A percentile compares a stretch with the other conserved stretches of the same genome.
phyloP scores from a whole-genome alignment of 1,140 invertebrate species.

The Neodiprion lecontei region DNA sequence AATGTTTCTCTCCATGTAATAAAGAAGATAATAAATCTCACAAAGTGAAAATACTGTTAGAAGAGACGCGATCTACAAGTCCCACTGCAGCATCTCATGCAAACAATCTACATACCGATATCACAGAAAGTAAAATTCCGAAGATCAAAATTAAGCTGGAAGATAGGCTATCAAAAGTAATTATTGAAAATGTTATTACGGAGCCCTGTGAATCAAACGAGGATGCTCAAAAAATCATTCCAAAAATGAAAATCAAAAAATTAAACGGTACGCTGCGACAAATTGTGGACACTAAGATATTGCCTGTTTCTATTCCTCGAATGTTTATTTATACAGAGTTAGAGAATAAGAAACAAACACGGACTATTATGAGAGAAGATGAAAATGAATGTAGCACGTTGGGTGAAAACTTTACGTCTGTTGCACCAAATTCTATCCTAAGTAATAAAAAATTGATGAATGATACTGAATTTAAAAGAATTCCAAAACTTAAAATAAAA shows the following conservation, averaged over 20 bases:
- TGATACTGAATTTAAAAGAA: conserved; percentile 24
- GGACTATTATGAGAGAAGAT: neutral
- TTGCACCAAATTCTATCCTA: neutral
- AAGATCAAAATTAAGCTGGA: conserved; percentile 59
- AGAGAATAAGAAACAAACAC: neutral
- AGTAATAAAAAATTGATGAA: neutral
- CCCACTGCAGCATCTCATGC: conserved; percentile 8
- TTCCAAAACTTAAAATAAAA: conserved; percentile 46
- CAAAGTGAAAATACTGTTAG: conserved; percentile 37
- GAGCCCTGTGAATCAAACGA: conserved; percentile 30
- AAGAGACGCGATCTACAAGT: conserved; percentile 32
- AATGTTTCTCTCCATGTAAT: neutral
- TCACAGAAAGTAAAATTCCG: conserved; percentile 45
- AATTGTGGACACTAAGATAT: neutral
- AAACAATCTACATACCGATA: conserved; percentile 13
- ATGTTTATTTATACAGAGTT: neutral
- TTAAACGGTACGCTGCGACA: neutral
- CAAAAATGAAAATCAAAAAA: conserved; percentile 53
- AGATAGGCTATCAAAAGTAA: conserved; percentile 46
- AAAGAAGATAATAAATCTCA: conserved; percentile 32
- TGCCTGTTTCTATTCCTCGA: neutral
- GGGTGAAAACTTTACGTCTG: neutral
- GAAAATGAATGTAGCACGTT: neutral
- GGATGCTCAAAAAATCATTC: conserved; percentile 39
- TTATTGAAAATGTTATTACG: conserved; percentile 35